Base-by-base conservation (phyloP, 1,140 invertebrate genomes). In the Brachystomella parvula region DNA sequence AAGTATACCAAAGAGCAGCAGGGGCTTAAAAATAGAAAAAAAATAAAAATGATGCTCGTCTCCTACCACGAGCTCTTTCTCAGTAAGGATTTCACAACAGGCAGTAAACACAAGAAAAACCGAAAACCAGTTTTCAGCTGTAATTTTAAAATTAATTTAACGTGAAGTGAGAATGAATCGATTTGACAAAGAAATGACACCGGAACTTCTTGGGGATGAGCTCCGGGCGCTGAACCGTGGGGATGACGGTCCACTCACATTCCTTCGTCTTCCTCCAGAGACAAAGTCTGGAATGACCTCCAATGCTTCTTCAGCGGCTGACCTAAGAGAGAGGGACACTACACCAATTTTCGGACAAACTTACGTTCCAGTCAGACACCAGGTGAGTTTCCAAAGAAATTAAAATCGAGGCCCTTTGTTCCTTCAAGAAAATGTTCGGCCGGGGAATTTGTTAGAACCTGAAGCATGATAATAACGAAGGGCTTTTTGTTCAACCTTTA, bases 171-270 rank as follows among this genome's bases (percentile, higher is more conserved):
- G n/a, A 58, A 70, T 70, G 69, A 35, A 70, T n/a, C 44, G 65
- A 0, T 30, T 67, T n/a, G 63, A 59, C 29, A 30, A 66, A 19
- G 66, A 71, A 12, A 62, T 39, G 32, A 64, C 64, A 6, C 70
- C 70, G 30, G 66, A 68, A 32, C 26, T 35, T 21, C 63, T 24
- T 24, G 70, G 66, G 0, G 66, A 68, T 19, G 70, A 71, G 31
- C 49, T 71, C 3, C 33, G 70, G 49, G 70, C 70, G 15, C 47
- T 71, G 30, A 71, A 71, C 62, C 58, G 63, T 17, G 70, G 70
- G 0, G 70, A 71, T n/a, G 61, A 71, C 9, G 47, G 31, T 31
- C 58, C 2, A 15, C 47, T 67, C 12, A 58, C 17, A 28, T 66
- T 71, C 30, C 47, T 71, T 26, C 33, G 65, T 3, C 31, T 71